Percentiles rank a stretch among this genome's conserved stretches.
Conservation (phyloP, 2,113 vertebrate genomes). For the Cairina moschata region DNA sequence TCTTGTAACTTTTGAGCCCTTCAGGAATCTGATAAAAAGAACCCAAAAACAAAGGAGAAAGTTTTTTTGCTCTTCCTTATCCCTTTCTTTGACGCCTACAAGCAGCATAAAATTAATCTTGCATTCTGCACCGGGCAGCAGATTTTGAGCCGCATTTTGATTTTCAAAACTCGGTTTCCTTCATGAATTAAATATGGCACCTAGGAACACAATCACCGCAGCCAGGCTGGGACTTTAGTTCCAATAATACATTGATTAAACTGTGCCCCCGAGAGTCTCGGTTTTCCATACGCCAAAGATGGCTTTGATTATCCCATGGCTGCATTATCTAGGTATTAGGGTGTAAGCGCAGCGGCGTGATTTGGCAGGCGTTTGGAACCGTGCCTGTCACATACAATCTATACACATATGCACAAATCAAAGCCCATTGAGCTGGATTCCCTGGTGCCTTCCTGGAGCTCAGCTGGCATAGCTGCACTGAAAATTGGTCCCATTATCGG, state of each 20-base stretch:
- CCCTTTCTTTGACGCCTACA: background rate
- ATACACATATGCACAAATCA: conserved; percentile 16
- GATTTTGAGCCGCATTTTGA: conserved; percentile 21
- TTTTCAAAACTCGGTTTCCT: conserved; percentile 14
- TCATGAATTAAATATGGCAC: conserved; percentile 66
- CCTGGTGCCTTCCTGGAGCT: conserved; percentile 40
- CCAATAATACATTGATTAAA: conserved; percentile 59
- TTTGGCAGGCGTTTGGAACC: conserved; percentile 47
- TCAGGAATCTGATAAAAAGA: background rate
- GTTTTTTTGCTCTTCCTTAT: background rate
- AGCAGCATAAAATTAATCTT: conserved; percentile 11
- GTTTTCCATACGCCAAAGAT: conserved; percentile 54
- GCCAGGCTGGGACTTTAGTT: conserved; percentile 38
- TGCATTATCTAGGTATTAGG: conserved; percentile 26
- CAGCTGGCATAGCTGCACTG: conserved; percentile 60
- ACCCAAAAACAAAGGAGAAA: background rate
- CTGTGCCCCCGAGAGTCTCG: conserved; percentile 42
- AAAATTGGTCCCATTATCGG: conserved; percentile 53
- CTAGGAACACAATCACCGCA: background rate
- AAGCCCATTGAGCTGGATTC: conserved; percentile 53
- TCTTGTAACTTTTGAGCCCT: background rate
- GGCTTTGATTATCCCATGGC: conserved; percentile 49
- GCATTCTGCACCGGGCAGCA: conserved; percentile 30
- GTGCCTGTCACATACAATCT: conserved; percentile 52
- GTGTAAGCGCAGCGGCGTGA: background rate